Conservation (phyloP, 2,888 invertebrate species). For the Listrodromus nycthemerus region DNA sequence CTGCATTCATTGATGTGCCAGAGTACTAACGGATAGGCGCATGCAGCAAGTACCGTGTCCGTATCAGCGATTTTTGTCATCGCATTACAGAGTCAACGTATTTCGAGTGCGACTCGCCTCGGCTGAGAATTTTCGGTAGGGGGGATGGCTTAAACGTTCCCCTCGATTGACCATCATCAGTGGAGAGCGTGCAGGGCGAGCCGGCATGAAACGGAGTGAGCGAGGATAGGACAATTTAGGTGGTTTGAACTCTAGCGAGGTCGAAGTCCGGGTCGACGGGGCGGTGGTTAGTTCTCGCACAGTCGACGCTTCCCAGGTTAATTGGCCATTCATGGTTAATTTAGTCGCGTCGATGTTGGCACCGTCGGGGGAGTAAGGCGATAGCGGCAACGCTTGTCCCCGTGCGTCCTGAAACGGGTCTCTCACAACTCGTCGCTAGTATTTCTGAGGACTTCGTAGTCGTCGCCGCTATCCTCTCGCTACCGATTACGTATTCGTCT, state of each 20-base stretch:
- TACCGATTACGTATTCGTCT: slow-evolving; percentile 79
- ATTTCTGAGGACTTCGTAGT: slow-evolving; percentile 41
- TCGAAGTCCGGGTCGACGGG: slow-evolving; percentile 66
- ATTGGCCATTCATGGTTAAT: slow-evolving; percentile 84
- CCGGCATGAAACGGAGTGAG: slow-evolving; percentile 18
- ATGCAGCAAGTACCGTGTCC: no score
- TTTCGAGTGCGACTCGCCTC: not conserved
- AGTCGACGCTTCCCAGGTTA: slow-evolving; percentile 79
- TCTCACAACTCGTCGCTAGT: slow-evolving; percentile 41
- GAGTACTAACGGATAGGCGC: no score
- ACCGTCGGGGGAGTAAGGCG: slow-evolving; percentile 77
- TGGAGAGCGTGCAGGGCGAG: slow-evolving; percentile 3
- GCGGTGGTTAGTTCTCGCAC: slow-evolving; percentile 70
- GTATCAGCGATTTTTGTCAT: not conserved
- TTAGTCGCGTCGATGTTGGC: slow-evolving; percentile 78
- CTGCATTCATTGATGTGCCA: no score
- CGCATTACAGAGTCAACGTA: not conserved
- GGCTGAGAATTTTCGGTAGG: not conserved
- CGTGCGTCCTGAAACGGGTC: slow-evolving; percentile 48
- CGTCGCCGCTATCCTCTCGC: slow-evolving; percentile 46
- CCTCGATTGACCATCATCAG: slow-evolving; percentile 58
- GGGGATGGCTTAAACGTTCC: slow-evolving; percentile 36
- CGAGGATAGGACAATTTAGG: slow-evolving; percentile 59
- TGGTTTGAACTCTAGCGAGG: slow-evolving; percentile 59
- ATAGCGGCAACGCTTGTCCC: slow-evolving; percentile 75